Conservation (phyloP, 2,888 invertebrate genomes). For the Lasiommata megera region DNA sequence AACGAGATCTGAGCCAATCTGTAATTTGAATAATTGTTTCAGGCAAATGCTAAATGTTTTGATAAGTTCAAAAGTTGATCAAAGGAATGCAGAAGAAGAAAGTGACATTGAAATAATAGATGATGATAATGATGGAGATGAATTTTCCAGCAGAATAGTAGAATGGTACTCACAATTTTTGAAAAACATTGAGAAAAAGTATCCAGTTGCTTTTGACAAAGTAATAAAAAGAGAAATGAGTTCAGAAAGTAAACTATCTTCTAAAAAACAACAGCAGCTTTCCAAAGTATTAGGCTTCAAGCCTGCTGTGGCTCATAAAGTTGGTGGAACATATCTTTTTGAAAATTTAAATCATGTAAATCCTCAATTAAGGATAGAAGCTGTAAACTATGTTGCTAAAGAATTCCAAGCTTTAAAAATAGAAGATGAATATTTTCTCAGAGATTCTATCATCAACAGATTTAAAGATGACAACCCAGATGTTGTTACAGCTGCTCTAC, state of each 20-base stretch:
- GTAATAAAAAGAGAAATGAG: slow-evolving; percentile 82
- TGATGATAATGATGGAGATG: slow-evolving; percentile 56
- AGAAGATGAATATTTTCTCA: slow-evolving; percentile 82
- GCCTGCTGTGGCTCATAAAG: slow-evolving; percentile 76
- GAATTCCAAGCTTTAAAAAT: slow-evolving; percentile 72
- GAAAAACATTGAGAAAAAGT: slow-evolving; percentile 84
- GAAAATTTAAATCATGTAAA: slow-evolving; percentile 88
- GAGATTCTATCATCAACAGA: slow-evolving; percentile 83
- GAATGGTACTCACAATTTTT: slow-evolving; percentile 81
- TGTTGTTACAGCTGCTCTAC: slow-evolving; percentile 82
- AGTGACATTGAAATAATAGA: slow-evolving; percentile 75
- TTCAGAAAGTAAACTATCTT: slow-evolving; percentile 49
- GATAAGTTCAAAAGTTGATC: slow-evolving; percentile 37
- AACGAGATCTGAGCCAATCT: too few relatives aligned
- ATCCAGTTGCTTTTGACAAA: slow-evolving; percentile 86
- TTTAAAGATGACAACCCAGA: slow-evolving; percentile 84
- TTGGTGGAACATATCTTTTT: slow-evolving; percentile 80
- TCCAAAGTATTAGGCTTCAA: slow-evolving; percentile 76
- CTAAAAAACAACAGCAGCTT: slow-evolving; percentile 55
- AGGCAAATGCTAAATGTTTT: slow-evolving; percentile 75
- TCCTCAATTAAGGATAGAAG: slow-evolving; percentile 83
- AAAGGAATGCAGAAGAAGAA: slow-evolving; percentile 52
- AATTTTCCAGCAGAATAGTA: slow-evolving; percentile 56
- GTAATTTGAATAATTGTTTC: slow-evolving; percentile 32
- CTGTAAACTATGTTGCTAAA: slow-evolving; percentile 83